Evolutionary conservation across 2,113 vertebrate genomes (phyloP), one percentile per base, ranked within the genome.

Genomic region (Brienomyrus longianalis): DNA sequence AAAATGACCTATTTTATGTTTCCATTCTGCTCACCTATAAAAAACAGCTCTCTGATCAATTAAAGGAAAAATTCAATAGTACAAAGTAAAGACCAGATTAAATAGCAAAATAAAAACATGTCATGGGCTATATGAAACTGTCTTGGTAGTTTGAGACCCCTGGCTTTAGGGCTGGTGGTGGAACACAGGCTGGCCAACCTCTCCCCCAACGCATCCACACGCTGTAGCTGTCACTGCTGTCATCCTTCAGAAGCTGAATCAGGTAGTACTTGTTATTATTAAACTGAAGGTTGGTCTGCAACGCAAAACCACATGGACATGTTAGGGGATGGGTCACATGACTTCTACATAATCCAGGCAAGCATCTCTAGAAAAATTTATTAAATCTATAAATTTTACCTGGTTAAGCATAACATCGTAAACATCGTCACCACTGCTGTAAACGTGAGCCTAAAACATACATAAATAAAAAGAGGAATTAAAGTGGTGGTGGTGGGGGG

Each of bases 181-280:
- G 70, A 77, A 13, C 11, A 5, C 31, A 39, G 27, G 31, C 70
- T 6, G 43, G 1, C 91, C 92, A 87, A 97, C 98, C 98, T 94
- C 97, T 93, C 59, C 98, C 97, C 97, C 97, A 98, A 89, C 97
- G 96, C 95, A 96, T 94, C 98, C 98, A 98, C 91, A 98, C 96
- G 5, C 95, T 97, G 95, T 96, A 98, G 56, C 88, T 91, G 80
- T 92, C 95, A 19, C 93, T 91, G 83, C 10, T 83, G 91, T 97
- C 97, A 1, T 98, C 98, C 87, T 97, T 92, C 90, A 98, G 92
- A 47, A 98, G 94, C 93, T 98, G 98, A 90, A 98, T 97, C 92
- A 98, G 93, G 94, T 98, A 98, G 89, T 96, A 98, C 90, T 98
- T 98, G 92, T 98, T 98, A 95, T 98, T 98, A 94, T 98, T 98